A percentile compares a stretch with the other conserved stretches of the same genome.
phyloP scores from a whole-genome alignment of 2,113 vertebrate species.

The Paradisaea rubra region DNA sequence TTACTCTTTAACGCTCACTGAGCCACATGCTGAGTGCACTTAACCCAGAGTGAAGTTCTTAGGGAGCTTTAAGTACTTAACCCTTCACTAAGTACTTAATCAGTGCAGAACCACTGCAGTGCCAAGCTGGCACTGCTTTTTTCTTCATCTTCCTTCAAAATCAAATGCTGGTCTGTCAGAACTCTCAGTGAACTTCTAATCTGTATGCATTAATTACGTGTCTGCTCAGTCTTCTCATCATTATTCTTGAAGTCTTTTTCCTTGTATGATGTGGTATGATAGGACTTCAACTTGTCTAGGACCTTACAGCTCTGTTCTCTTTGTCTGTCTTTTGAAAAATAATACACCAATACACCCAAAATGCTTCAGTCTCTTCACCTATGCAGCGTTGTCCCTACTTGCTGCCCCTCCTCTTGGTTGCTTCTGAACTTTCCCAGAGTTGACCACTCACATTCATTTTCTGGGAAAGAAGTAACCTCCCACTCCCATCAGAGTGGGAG shows the following conservation, averaged over 20 bases:
- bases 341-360: neutral
- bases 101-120: neutral
- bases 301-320: neutral
- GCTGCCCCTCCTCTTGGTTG: neutral
- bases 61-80: neutral
- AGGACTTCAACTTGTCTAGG: neutral
- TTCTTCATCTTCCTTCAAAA: neutral
- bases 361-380: neutral
- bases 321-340: neutral
- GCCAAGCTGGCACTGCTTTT: neutral
- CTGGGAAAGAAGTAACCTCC: neutral
- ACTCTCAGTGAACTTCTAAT: neutral
- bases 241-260: neutral
- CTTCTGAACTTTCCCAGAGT: neutral
- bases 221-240: neutral
- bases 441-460: neutral
- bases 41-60: neutral
- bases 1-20: rapidly evolving
- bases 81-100: conserved; percentile 24
- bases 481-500: neutral
- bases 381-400: neutral
- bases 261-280: neutral
- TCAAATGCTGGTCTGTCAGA: neutral
- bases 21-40: neutral
- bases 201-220: neutral